These are phyloP conservation scores for Himalopsyche phryganea DNA, from an alignment of 1,140 invertebrate species.

Conservation along the genomic window DNA sequence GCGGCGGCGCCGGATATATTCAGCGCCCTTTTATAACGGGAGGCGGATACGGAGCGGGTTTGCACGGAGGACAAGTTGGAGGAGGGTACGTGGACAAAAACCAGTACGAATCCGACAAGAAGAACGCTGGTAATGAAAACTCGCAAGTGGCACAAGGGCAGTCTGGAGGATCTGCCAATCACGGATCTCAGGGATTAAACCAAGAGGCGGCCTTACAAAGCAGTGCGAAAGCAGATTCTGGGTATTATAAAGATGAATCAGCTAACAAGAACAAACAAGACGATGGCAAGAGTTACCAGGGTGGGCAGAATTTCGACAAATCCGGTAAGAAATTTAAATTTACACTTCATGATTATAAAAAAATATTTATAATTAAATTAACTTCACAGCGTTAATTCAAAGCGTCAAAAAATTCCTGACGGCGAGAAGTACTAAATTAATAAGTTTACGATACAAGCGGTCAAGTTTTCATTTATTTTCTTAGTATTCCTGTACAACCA, in stretches of 20 bases:
- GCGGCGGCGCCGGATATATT: slow-evolving; percentile 17
- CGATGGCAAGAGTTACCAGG: slow-evolving; percentile 56
- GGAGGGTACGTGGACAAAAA: slow-evolving; percentile 54
- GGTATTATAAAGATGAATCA: slow-evolving; percentile 54
- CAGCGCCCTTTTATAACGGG: slow-evolving; percentile 18
- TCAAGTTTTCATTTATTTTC: too few species aligned
- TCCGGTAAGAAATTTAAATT: slow-evolving; percentile 54
- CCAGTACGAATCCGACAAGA: slow-evolving; percentile 53
- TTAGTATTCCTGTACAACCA: too few species aligned
- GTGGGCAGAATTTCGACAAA: slow-evolving; percentile 54
- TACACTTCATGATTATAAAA: too few species aligned
- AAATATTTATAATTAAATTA: too few species aligned
- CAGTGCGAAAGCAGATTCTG: slow-evolving; percentile 53
- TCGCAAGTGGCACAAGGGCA: slow-evolving; percentile 53
- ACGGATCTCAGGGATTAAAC: slow-evolving; percentile 53
- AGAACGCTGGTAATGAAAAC: slow-evolving; percentile 52
- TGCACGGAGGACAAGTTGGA: slow-evolving; percentile 45
- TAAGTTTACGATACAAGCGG: too few species aligned
- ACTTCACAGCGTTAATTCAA: too few species aligned
- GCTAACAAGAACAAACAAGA: slow-evolving; percentile 55
- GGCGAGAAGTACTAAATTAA: too few species aligned
- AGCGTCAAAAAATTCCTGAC: too few species aligned
- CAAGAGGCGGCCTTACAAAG: slow-evolving; percentile 49
- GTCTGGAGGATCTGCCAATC: slow-evolving; percentile 50
- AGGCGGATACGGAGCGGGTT: slow-evolving; percentile 34